phyloP scores from a whole-genome alignment of 2,888 invertebrate species.

The Megamerina dolium region DNA sequence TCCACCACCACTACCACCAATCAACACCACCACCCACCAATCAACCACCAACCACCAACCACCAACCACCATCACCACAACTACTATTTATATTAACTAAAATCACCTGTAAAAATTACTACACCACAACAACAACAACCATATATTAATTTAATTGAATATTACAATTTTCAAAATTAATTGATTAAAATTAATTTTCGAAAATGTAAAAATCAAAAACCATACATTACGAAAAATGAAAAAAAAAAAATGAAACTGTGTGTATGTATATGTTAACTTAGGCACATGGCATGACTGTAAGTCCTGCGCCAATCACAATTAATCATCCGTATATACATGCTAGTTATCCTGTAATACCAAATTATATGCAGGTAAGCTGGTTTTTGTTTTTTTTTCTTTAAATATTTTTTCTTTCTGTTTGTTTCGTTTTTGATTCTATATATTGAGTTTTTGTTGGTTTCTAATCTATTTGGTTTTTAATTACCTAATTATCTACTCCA shows the following conservation, averaged over 20 bases:
- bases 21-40: background rate
- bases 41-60: background rate
- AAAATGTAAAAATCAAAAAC: too few relatives aligned
- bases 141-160: too few relatives aligned
- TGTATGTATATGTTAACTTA: conserved; percentile 22
- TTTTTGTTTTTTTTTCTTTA: conserved; percentile 21
- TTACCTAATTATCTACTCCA: too few relatives aligned
- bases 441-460: conserved; percentile 9
- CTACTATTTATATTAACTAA: too few relatives aligned
- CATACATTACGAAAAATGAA: too few relatives aligned
- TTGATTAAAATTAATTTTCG: too few relatives aligned
- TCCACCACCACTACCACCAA: conserved; percentile 11
- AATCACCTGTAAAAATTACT: too few relatives aligned
- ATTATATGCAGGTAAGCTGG: conserved; percentile 51
- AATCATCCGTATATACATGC: conserved; percentile 52
- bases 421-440: conserved; percentile 11
- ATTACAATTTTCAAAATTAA: too few relatives aligned
- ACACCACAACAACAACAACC: too few relatives aligned
- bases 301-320: conserved; percentile 52
- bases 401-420: conserved; percentile 9
- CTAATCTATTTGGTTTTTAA: too few relatives aligned
- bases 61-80: too few relatives aligned
- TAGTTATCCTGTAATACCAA: conserved; percentile 51
- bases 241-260: conserved; percentile 11
- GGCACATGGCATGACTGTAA: conserved; percentile 52